These are phyloP conservation scores for Podarcis cretensis DNA, from an alignment of 2,113 vertebrate species.

Conservation along the genomic window DNA sequence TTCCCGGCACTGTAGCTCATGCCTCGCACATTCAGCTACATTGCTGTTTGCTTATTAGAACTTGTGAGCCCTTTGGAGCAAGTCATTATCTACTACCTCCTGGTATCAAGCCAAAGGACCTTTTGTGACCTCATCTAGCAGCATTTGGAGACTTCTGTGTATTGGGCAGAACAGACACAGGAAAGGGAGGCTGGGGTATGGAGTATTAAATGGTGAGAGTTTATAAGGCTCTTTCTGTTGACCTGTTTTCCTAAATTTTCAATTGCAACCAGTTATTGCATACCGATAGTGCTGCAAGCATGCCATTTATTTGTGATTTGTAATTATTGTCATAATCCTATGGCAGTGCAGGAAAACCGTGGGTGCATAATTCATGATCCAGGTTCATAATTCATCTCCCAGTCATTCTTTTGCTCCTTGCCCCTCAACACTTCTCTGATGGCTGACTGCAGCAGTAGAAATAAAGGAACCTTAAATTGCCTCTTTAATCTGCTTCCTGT, in stretches of 20 bases:
- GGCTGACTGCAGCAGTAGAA: too few species aligned
- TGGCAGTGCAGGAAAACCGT: background rate
- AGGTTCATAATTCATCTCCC: too few species aligned
- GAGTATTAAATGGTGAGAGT: background rate
- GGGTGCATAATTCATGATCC: too few species aligned
- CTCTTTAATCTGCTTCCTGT: too few species aligned
- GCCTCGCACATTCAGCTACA: conserved; percentile 61
- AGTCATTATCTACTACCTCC: background rate
- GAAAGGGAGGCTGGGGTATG: background rate
- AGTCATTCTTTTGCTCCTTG: too few species aligned
- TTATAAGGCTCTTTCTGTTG: background rate
- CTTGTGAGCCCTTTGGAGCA: conserved; percentile 17
- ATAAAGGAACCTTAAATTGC: too few species aligned
- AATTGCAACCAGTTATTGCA: background rate
- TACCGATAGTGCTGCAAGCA: background rate
- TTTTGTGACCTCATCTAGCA: background rate
- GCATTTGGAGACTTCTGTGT: background rate
- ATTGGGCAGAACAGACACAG: background rate
- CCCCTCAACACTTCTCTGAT: too few species aligned
- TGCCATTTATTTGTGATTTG: background rate
- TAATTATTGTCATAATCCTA: background rate
- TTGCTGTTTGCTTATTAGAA: conserved; percentile 18
- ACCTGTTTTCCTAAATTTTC: background rate
- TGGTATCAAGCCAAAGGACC: background rate
- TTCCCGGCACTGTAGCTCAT: conserved; percentile 67